Evolutionary conservation across 2,113 vertebrate genomes (phyloP).

Genomic region (Elephantulus edwardii): DNA sequence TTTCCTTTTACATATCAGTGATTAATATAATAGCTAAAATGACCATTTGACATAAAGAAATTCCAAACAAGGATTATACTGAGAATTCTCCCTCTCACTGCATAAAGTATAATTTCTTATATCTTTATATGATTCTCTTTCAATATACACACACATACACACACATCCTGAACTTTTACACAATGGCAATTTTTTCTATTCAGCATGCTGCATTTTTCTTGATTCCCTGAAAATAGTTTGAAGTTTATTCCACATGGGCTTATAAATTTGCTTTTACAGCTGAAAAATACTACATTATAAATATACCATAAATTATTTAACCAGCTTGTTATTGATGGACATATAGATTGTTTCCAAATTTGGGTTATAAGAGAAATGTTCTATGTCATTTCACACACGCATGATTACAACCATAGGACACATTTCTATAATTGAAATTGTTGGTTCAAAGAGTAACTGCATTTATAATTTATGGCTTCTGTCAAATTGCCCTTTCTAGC

Average conservation of each 20-base stretch:
- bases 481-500: not conserved
- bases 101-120: not conserved
- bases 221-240: slow-evolving; percentile 39
- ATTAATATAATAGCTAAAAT: not conserved
- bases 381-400: slow-evolving; percentile 1
- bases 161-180: not conserved
- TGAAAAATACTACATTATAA: not conserved
- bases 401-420: not conserved
- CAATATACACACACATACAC: not conserved
- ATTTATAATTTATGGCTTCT: slow-evolving; percentile 24
- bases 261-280: slow-evolving; percentile 27
- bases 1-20: not conserved
- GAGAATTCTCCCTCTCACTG: not conserved
- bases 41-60: not conserved
- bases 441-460: not conserved
- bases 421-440: slow-evolving; percentile 11
- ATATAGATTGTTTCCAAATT: not conserved
- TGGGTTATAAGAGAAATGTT: not conserved
- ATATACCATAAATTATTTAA: slow-evolving; percentile 18
- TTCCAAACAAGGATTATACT: not conserved
- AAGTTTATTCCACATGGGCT: not conserved
- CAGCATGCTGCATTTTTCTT: not conserved
- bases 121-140: not conserved
- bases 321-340: not conserved
- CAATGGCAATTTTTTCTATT: not conserved